These are phyloP conservation scores for Panzeria rudis DNA, from an alignment of 2,888 invertebrate species.

Conservation along the genomic window DNA sequence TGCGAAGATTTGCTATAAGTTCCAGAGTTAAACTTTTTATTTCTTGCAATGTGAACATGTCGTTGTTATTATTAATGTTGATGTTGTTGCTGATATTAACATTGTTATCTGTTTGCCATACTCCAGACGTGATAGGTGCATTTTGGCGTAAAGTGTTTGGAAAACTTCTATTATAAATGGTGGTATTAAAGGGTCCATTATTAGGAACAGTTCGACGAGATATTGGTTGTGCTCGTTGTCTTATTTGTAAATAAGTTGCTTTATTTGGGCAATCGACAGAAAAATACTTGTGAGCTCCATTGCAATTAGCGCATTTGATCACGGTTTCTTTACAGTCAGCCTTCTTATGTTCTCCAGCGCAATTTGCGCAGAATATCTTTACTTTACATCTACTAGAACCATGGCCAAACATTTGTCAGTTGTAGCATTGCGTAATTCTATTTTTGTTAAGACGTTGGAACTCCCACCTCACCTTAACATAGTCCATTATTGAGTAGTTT, in stretches of 20 bases:
- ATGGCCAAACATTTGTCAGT: constrained; percentile 48
- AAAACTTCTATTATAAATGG: not conserved
- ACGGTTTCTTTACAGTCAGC: constrained; percentile 1
- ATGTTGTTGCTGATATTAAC: not conserved
- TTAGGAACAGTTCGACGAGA: not conserved
- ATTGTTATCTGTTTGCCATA: not conserved
- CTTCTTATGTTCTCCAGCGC: constrained; percentile 28
- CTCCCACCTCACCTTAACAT: no score
- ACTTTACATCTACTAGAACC: constrained; percentile 11
- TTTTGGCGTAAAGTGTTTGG: constrained; percentile 20
- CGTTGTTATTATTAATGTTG: not conserved
- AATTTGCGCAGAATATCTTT: constrained; percentile 19
- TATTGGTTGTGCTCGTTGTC: constrained; percentile 2
- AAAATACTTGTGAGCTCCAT: not conserved
- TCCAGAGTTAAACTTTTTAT: constrained; percentile 31
- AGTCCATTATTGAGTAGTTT: constrained; percentile 28
- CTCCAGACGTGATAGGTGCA: not conserved
- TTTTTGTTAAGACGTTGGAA: no score
- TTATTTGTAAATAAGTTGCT: no score
- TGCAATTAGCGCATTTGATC: constrained; percentile 15
- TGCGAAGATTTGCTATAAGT: constrained; percentile 23
- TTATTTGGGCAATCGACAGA: not conserved
- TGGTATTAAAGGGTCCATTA: not conserved
- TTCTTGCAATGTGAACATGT: constrained; percentile 11
- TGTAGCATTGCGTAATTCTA: no score